Evolutionary conservation across 2,113 vertebrate species (phyloP).

Genomic region (Channa maculata): DNA sequence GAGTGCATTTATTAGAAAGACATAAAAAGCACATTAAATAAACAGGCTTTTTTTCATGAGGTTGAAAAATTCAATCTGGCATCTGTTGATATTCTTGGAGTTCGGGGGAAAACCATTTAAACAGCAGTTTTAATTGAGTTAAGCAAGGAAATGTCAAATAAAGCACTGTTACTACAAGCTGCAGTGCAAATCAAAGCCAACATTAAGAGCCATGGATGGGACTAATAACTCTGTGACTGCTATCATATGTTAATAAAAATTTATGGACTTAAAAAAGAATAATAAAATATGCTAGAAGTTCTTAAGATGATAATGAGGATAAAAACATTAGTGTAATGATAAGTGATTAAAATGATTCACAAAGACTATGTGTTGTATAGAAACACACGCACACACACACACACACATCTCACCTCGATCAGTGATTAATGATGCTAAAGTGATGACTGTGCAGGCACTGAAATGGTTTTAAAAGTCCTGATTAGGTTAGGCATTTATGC

Average conservation of each 20-base stretch:
- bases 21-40: not conserved
- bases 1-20: not conserved
- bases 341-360: conserved; percentile 27
- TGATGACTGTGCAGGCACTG: conserved; percentile 47
- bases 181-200: not conserved
- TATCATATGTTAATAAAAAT: conserved; percentile 28
- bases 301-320: conserved; percentile 34
- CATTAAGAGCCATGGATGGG: conserved; percentile 1
- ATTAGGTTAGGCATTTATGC: conserved; percentile 39
- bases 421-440: conserved; percentile 51
- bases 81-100: not conserved
- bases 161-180: not conserved
- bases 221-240: conserved; percentile 12
- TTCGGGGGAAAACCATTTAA: not conserved
- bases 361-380: not conserved
- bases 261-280: conserved; percentile 28
- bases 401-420: conserved; percentile 28
- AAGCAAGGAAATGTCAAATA: not conserved
- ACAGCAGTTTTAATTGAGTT: not conserved
- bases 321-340: conserved; percentile 37
- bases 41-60: not conserved
- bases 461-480: conserved; percentile 44
- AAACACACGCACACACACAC: conserved; percentile 4
- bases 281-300: conserved; percentile 30
- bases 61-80: not conserved